These are phyloP conservation scores for Nematolebias whitei DNA, from an alignment of 2,113 vertebrate genomes.

Conservation along the genomic window DNA sequence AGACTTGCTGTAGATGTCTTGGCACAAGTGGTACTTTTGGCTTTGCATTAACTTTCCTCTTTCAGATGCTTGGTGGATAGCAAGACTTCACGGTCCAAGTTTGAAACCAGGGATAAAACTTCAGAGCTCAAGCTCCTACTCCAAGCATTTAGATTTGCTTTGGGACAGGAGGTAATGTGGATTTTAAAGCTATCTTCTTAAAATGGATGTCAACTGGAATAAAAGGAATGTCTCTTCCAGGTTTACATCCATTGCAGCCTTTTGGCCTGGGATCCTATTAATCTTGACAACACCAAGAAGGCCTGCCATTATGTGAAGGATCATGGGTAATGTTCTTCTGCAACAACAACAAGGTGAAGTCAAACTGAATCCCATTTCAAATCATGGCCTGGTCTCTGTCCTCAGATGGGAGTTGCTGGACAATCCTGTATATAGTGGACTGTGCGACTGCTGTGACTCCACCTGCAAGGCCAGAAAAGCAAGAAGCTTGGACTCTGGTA, in stretches of 20 bases:
- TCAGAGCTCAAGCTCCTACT: conserved; percentile 69
- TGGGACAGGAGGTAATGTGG: conserved; percentile 61
- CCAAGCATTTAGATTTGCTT: conserved; percentile 77
- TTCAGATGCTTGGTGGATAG: conserved; percentile 80
- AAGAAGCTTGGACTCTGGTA: conserved; percentile 54
- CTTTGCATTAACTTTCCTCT: neutral
- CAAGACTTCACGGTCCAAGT: conserved; percentile 65
- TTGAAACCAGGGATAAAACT: conserved; percentile 57
- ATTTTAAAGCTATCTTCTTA: too few species aligned
- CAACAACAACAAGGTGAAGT: too few species aligned
- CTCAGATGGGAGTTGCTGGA: conserved; percentile 77
- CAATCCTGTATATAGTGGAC: conserved; percentile 42
- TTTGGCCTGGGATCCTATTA: conserved; percentile 71
- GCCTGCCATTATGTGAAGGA: conserved; percentile 77
- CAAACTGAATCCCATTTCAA: too few species aligned
- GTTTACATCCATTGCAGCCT: conserved; percentile 79
- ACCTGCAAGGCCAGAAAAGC: conserved; percentile 59
- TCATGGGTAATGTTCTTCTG: conserved; percentile 48
- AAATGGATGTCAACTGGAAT: too few species aligned
- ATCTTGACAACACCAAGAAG: conserved; percentile 67
- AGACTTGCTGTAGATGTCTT: conserved; percentile 6
- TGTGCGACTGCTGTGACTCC: conserved; percentile 76
- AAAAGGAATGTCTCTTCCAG: conserved; percentile 21
- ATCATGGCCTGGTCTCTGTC: neutral
- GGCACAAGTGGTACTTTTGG: rapidly evolving